Evolutionary conservation across 1,140 invertebrate genomes (phyloP).

Genomic region (Drosophila busckii): DNA sequence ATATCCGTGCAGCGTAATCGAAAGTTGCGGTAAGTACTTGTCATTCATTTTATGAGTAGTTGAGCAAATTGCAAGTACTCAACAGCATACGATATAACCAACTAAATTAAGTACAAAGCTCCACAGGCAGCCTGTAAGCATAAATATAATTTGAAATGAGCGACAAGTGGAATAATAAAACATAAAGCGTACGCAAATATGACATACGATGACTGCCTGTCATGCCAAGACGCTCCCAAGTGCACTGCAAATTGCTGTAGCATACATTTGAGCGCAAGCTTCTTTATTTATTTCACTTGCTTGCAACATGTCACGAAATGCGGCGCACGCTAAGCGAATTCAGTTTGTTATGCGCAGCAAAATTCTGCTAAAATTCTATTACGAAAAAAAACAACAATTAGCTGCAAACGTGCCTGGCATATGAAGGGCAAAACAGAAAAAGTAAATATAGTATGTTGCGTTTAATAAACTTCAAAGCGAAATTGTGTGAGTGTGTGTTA

Average conservation of each 20-base stretch:
- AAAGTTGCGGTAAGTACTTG: slow-evolving; percentile 77
- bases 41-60: too few relatives aligned
- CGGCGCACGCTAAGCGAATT: too few relatives aligned
- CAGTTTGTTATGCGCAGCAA: too few relatives aligned
- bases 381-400: too few relatives aligned
- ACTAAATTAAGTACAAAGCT: neutral
- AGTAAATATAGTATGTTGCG: too few relatives aligned
- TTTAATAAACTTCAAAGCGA: too few relatives aligned
- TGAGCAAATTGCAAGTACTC: slow-evolving; percentile 1
- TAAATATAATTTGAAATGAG: slow-evolving; percentile 67
- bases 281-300: neutral
- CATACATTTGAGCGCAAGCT: slow-evolving; percentile 35
- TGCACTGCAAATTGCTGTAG: slow-evolving; percentile 42
- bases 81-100: neutral
- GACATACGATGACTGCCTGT: slow-evolving; percentile 40
- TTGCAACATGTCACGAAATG: slow-evolving; percentile 28
- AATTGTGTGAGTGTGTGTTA: too few relatives aligned
- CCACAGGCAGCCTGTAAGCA: neutral
- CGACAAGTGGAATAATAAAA: slow-evolving; percentile 68
- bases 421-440: too few relatives aligned
- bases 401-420: too few relatives aligned
- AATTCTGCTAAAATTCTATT: too few relatives aligned
- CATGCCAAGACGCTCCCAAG: slow-evolving; percentile 35
- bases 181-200: slow-evolving; percentile 57
- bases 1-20: slow-evolving; percentile 81